Percentiles rank a stretch among this genome's conserved stretches.
These are phyloP conservation scores for Dendronephthya gigantea DNA, from an alignment of 64 coral and sea anemone species.

Conservation along the genomic window DNA sequence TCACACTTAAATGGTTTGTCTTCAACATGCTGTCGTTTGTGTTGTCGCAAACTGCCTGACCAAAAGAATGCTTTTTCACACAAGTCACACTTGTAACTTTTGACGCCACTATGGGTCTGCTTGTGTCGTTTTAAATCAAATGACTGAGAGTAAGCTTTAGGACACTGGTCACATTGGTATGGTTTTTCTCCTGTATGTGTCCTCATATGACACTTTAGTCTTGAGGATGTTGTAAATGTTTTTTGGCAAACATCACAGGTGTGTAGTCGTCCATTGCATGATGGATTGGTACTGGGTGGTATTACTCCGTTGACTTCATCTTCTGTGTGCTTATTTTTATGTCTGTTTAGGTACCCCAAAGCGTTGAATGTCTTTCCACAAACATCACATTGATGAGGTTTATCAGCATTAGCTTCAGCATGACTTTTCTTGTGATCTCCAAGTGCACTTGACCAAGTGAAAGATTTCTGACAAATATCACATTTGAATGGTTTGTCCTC, in stretches of 20 bases:
- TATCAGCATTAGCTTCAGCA: neutral
- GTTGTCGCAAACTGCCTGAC: neutral
- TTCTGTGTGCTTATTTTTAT: neutral
- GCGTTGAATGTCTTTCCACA: neutral
- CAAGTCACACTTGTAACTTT: neutral
- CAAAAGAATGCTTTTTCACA: neutral
- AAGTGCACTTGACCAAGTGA: neutral
- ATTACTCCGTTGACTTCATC: neutral
- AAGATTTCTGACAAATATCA: neutral
- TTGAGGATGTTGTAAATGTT: neutral
- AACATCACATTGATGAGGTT: neutral
- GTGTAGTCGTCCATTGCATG: neutral
- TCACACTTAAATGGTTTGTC: neutral
- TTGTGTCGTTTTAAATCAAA: conserved; percentile 3
- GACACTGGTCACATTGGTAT: conserved; percentile 26
- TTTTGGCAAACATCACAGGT: conserved; percentile 16
- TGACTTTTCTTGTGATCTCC: neutral
- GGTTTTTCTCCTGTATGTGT: conserved; percentile 31
- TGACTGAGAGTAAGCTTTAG: neutral
- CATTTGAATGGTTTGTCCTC: neutral
- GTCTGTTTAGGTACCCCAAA: neutral
- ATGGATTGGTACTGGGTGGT: neutral
- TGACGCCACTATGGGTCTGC: neutral
- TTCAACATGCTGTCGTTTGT: neutral
- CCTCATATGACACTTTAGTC: conserved; percentile 15